Conservation (phyloP, 2,888 invertebrate genomes). For the Lamellibrachia satsuma region DNA sequence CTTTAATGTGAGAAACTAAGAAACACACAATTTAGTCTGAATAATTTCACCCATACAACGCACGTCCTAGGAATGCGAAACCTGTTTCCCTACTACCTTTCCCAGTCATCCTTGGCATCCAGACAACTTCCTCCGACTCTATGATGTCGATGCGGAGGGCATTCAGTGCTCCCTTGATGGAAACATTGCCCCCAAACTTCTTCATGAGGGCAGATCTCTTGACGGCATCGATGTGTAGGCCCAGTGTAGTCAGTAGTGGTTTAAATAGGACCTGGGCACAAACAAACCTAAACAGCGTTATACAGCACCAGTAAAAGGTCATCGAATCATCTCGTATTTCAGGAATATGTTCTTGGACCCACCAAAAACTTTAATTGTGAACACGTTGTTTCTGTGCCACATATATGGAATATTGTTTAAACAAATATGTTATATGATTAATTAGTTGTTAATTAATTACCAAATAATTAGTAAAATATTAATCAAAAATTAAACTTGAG, state of each 20-base stretch:
- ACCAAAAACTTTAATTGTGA: too few species aligned
- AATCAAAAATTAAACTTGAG: too few species aligned
- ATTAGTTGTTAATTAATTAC: too few species aligned
- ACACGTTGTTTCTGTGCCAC: too few species aligned
- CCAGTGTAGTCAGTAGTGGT: constrained; percentile 86
- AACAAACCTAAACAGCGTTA: not conserved
- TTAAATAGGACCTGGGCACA: constrained; percentile 68
- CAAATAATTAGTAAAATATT: too few species aligned
- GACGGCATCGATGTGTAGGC: constrained; percentile 77
- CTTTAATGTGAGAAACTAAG: not conserved
- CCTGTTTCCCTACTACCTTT: not conserved
- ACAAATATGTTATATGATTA: too few species aligned
- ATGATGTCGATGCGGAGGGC: constrained; percentile 92
- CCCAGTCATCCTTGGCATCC: not conserved
- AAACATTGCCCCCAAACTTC: constrained; percentile 83
- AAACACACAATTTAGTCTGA: not conserved
- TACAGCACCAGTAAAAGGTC: too few species aligned
- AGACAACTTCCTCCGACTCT: constrained; percentile 76
- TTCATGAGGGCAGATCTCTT: constrained; percentile 75
- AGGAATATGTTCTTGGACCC: too few species aligned
- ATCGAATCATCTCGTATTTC: too few species aligned
- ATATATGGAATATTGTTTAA: too few species aligned
- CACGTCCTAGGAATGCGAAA: not conserved
- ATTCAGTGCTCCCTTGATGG: constrained; percentile 78
- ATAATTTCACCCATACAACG: not conserved